A percentile compares a stretch with the other conserved stretches of the same genome.
Conservation (phyloP, 1,140 invertebrate genomes). For the Psix sp. region DNA sequence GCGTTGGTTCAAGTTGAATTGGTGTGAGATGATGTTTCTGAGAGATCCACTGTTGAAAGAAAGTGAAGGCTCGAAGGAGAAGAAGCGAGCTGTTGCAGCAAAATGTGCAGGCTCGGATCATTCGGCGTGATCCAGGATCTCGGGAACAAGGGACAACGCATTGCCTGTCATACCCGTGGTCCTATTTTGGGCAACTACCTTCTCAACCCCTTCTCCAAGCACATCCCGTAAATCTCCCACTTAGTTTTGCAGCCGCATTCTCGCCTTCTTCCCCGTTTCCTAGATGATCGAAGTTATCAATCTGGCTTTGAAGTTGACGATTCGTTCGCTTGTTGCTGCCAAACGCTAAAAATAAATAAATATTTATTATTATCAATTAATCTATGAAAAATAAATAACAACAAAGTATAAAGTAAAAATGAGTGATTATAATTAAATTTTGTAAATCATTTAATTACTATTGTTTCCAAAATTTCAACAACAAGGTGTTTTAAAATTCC, state of each 20-base stretch:
- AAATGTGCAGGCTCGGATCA: constrained; percentile 26
- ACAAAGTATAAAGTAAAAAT: no score
- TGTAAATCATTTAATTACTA: no score
- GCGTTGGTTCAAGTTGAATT: no score
- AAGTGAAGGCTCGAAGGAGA: constrained; percentile 11
- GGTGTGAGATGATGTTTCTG: neutral
- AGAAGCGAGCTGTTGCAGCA: constrained; percentile 16
- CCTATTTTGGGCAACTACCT: constrained; percentile 45
- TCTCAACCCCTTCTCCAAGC: constrained; percentile 1
- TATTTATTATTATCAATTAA: no score
- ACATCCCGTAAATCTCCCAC: constrained; percentile 16
- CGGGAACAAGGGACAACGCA: constrained; percentile 73
- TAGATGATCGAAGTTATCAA: constrained; percentile 91
- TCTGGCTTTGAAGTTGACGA: constrained; percentile 93
- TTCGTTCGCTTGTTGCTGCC: constrained; percentile 90
- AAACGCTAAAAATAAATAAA: constrained; percentile 80
- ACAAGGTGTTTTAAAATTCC: no score
- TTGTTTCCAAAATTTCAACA: no score
- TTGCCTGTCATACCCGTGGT: constrained; percentile 70
- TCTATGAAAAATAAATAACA: no score
- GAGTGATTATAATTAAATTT: no score
- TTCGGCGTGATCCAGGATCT: constrained; percentile 63
- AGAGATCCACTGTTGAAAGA: neutral
- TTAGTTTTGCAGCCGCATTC: constrained; percentile 21
- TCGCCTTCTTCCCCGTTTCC: constrained; percentile 28